Evolutionary conservation across 2,888 invertebrate species (phyloP).

Genomic region (Drosophila paracracens): DNA sequence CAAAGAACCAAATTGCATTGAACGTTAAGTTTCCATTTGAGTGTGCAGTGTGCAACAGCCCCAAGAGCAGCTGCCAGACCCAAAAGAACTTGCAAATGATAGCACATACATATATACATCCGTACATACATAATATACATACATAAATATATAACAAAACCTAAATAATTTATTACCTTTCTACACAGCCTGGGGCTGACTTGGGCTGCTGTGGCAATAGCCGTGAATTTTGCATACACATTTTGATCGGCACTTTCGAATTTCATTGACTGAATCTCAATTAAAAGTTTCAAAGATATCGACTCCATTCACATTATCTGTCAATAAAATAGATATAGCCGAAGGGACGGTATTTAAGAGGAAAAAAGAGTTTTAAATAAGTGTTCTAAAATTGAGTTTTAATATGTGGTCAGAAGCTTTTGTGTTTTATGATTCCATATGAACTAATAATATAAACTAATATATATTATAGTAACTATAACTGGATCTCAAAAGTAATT

Average conservation of each 20-base stretch:
- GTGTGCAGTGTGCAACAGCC: constrained; percentile 29
- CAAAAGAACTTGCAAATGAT: constrained; percentile 22
- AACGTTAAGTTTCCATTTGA: constrained; percentile 64
- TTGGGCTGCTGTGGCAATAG: not conserved
- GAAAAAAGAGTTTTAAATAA: not conserved
- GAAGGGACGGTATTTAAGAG: not conserved
- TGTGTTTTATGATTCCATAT: not conserved
- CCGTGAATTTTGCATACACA: not conserved
- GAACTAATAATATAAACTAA: not conserved
- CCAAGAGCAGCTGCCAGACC: constrained; percentile 8
- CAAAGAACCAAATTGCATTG: constrained; percentile 65
- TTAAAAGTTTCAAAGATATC: not conserved
- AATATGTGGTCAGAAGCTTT: not conserved
- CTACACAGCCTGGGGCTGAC: not conserved
- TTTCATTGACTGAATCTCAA: not conserved
- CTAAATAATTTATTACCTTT: constrained; percentile 19
- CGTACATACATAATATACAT: not conserved
- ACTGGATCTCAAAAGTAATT: not conserved
- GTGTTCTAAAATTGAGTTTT: not conserved
- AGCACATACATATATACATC: constrained; percentile 9
- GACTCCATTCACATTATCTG: not conserved
- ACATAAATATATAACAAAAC: not conserved
- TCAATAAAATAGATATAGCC: no score
- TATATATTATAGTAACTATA: not conserved
- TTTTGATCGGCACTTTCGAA: constrained; percentile 1